A percentile compares a stretch with the other conserved stretches of the same genome.
Conservation (phyloP, 2,113 vertebrate genomes). For the Carollia perspicillata region DNA sequence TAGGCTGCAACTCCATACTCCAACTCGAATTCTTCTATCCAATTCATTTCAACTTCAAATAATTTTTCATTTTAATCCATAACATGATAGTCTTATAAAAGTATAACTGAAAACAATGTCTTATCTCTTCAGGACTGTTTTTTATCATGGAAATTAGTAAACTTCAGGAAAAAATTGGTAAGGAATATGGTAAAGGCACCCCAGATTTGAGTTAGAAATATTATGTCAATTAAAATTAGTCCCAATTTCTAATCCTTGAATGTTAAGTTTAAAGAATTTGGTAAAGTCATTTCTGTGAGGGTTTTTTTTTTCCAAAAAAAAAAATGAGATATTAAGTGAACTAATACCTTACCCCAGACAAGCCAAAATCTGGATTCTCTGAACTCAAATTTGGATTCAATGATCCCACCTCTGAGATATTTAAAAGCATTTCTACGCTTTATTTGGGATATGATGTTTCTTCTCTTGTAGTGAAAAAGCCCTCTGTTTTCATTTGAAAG, state of each 20-base stretch:
- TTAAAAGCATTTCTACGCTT: neutral
- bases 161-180: neutral
- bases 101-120: neutral
- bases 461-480: neutral
- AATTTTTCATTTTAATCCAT: neutral
- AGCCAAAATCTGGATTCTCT: neutral
- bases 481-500: constrained; percentile 41
- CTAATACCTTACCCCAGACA: neutral
- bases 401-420: neutral
- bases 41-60: constrained; percentile 15
- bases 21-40: neutral
- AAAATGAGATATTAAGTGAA: neutral
- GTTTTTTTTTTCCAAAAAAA: constrained; percentile 22
- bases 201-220: neutral
- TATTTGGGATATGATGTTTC: neutral
- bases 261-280: constrained; percentile 10
- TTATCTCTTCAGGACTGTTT: neutral
- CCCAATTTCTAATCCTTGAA: neutral
- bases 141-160: constrained; percentile 4
- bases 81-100: neutral
- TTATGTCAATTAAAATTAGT: neutral
- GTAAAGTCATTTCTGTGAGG: neutral
- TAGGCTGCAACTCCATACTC: neutral
- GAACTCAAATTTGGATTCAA: neutral
- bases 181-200: neutral